Conservation (phyloP, 2,888 invertebrate species). For the Leptinotarsa peninsularis region DNA sequence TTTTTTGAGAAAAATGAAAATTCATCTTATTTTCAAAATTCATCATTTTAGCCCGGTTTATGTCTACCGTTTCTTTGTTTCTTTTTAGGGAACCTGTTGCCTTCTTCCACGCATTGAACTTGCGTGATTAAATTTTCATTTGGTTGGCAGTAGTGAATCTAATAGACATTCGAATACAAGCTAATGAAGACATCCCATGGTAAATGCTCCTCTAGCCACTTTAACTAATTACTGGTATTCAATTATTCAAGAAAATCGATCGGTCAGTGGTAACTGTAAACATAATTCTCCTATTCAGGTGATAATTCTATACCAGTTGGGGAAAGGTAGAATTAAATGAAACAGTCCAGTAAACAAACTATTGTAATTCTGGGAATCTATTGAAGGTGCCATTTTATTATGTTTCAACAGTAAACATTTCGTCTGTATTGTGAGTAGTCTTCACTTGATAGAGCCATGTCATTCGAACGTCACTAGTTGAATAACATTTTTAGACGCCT, state of each 20-base stretch:
- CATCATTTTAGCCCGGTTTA: background rate
- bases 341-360: background rate
- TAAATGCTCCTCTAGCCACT: slow-evolving; percentile 34
- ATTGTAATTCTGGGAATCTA: background rate
- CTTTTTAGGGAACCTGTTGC: background rate
- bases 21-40: background rate
- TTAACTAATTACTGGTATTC: slow-evolving; percentile 38
- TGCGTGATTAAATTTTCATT: background rate
- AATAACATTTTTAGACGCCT: background rate
- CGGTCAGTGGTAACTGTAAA: slow-evolving; percentile 24
- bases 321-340: background rate
- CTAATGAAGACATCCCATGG: slow-evolving; percentile 13
- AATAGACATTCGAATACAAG: slow-evolving; percentile 18
- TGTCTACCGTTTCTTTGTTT: background rate
- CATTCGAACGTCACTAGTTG: background rate
- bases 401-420: background rate
- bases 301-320: slow-evolving; percentile 2
- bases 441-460: background rate
- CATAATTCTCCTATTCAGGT: slow-evolving; percentile 9
- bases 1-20: background rate
- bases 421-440: background rate
- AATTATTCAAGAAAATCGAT: slow-evolving; percentile 43
- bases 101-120: background rate
- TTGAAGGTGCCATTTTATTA: background rate
- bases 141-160: background rate